phyloP scores from a whole-genome alignment of 2,113 vertebrate genomes.

The Coturnix japonica region DNA sequence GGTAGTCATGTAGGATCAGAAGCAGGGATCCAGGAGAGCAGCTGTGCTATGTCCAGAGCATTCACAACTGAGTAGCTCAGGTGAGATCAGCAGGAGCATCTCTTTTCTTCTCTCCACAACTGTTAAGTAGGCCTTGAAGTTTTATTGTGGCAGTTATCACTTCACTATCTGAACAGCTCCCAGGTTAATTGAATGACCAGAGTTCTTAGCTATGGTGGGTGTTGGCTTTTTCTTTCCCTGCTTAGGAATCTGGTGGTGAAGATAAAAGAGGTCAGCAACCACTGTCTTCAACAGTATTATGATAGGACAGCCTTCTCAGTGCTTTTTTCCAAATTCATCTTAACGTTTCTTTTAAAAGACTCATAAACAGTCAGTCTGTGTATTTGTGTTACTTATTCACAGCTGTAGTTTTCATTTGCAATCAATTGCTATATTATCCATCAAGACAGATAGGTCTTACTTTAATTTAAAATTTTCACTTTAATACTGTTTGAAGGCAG shows the following conservation, averaged over 20 bases:
- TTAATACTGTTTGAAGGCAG: not conserved
- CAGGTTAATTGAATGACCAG: not conserved
- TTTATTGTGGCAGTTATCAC: constrained; percentile 2
- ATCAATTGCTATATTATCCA: not conserved
- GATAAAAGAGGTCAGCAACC: not conserved
- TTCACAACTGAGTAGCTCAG: not conserved
- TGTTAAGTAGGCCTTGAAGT: constrained; percentile 7
- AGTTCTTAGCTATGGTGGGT: not conserved
- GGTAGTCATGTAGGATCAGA: not conserved
- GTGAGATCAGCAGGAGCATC: not conserved
- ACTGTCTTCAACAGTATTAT: not conserved
- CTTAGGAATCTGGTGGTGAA: not conserved
- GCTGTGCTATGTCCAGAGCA: not conserved
- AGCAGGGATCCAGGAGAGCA: not conserved
- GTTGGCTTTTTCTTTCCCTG: not conserved
- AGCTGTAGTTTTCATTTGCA: not conserved
- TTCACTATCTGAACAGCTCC: not conserved
- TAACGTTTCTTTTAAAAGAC: not conserved
- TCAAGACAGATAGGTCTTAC: not conserved
- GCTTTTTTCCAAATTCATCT: not conserved
- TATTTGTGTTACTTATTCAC: not conserved
- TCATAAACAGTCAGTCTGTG: not conserved
- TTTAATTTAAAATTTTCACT: not conserved
- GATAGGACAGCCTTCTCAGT: not conserved
- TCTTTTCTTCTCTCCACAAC: not conserved